Conservation (phyloP, 2,888 invertebrate species). For the Gasteruption jaculator region DNA sequence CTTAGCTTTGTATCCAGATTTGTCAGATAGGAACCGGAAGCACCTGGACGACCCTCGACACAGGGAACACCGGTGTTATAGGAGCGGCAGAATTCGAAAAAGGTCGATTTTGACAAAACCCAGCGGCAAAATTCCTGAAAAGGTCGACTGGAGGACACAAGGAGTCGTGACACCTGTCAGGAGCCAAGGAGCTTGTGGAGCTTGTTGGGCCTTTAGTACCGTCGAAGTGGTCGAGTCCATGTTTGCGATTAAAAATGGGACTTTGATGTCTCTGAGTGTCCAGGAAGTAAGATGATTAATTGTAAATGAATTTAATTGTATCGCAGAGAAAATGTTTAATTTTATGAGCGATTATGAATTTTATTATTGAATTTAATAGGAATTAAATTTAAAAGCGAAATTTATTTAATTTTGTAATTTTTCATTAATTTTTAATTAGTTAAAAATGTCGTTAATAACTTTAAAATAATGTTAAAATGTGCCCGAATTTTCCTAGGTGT, state of each 20-base stretch:
- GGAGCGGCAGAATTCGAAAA: no score
- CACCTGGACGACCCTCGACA: conserved; percentile 10
- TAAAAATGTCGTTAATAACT: no score
- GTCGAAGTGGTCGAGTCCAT: conserved; percentile 73
- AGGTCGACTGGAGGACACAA: conserved; percentile 60
- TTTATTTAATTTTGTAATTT: no score
- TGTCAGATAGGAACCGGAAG: conserved; percentile 28
- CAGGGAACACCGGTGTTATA: conserved; percentile 31
- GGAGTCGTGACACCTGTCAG: conserved; percentile 65
- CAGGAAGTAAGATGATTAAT: conserved; percentile 56
- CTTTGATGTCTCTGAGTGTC: conserved; percentile 63
- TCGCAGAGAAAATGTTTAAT: neutral
- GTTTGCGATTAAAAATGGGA: conserved; percentile 65
- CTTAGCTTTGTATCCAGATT: conserved; percentile 41
- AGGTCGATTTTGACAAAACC: conserved; percentile 28
- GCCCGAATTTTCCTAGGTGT: no score
- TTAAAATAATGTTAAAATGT: no score
- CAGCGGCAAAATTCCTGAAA: conserved; percentile 31
- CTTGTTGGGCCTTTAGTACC: conserved; percentile 84
- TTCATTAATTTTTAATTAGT: no score
- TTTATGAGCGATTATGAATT: no score
- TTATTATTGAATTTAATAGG: no score
- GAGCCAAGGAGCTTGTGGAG: conserved; percentile 74
- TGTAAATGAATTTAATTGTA: neutral
- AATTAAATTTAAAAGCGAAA: no score